Evolutionary conservation across 2,888 invertebrate genomes (phyloP), one percentile per base, ranked within the genome.

Genomic region (Ctena decussata): DNA sequence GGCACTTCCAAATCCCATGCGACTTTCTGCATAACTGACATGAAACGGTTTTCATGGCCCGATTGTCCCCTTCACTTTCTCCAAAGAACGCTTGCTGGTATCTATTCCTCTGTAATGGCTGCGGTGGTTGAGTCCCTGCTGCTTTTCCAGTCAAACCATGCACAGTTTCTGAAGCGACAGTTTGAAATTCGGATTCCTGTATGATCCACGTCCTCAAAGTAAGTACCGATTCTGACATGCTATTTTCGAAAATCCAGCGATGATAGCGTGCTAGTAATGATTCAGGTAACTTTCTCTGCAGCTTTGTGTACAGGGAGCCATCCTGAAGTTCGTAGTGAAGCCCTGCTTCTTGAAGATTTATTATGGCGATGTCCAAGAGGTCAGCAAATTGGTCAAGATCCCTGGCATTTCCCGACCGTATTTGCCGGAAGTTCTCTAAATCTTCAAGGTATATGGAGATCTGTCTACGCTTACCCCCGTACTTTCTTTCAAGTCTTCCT

Each of bases 171-270:
- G 41, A 8, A 18, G 81, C 81, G 1, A 73, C 69, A 18, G 76
- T 72, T 15, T 65, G 39, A 49, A 77, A 81, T 80, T 84, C 80
- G 15, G 80, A 27, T 57, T 84, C 80, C 41, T 84, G 77, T 0
- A 73, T 69, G 5, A 81, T 37, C 80, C 73, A 80, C 11, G 69
- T 60, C n/a, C 57, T n/a, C 21, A 80, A 53, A 24, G 49, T 24
- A 35, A 65, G 41, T 24, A 84, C 84, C 15, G 77, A 74, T 32
- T 77, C 80, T 27, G 44, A 39, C 44, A 46, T 35, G 35, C 39
- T 18, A 15, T 78, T 81, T 49, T 85, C 84, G 32, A 44, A 80
- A 32, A 85, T 60, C 78, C 78, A 78, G 0, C 78, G 35, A 71
- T 85, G 80, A 24, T 85, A 85, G n/a, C n/a, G n/a, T n/a, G n/a